Evolutionary conservation across 2,113 vertebrate species (phyloP).

Genomic region (Alouatta palliata): DNA sequence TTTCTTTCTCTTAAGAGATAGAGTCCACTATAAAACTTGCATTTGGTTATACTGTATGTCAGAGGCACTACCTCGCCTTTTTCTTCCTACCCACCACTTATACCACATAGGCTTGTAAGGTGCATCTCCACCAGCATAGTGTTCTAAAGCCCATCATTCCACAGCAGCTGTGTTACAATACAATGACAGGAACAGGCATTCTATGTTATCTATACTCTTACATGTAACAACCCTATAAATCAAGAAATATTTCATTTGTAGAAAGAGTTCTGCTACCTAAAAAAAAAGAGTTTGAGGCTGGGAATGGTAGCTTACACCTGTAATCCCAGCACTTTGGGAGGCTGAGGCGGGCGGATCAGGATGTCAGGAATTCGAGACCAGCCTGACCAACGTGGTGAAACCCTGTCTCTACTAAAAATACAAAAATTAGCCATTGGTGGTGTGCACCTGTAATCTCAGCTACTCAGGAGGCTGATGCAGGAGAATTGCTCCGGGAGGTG

Average conservation of each 20-base stretch:
- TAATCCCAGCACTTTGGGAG: too few relatives aligned
- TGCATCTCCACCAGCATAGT: not conserved
- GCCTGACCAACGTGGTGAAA: too few relatives aligned
- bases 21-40: not conserved
- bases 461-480: too few relatives aligned
- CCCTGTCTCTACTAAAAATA: too few relatives aligned
- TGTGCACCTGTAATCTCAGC: too few relatives aligned
- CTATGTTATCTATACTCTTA: not conserved
- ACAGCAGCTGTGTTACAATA: not conserved
- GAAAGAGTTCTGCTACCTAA: not conserved
- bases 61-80: not conserved
- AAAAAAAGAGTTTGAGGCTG: not conserved
- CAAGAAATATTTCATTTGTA: not conserved
- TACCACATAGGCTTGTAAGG: not conserved
- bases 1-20: not conserved
- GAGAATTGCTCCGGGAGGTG: too few relatives aligned
- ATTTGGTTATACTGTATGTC: not conserved
- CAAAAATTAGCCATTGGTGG: too few relatives aligned
- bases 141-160: not conserved
- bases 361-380: too few relatives aligned
- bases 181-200: not conserved
- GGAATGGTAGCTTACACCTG: too few relatives aligned
- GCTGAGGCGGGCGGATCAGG: too few relatives aligned
- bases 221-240: not conserved
- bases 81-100: not conserved